Evolutionary conservation across 2,113 vertebrate species (phyloP), one percentile per base, ranked within the genome.

Genomic region (Pelecanus crispus): DNA sequence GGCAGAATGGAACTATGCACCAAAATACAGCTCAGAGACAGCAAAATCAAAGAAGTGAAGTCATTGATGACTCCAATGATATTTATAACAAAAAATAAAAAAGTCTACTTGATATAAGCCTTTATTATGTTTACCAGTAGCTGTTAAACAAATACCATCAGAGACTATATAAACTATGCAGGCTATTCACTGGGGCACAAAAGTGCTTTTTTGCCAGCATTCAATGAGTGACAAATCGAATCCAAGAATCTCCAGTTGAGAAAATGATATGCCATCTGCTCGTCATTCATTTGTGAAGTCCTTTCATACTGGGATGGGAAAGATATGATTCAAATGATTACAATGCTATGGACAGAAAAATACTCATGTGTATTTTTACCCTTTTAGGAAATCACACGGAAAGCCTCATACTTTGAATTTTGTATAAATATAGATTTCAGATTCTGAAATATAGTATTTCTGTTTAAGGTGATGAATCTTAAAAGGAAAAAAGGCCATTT

Each of bases 231-330:
- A 87, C 83, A 95, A 92, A 96, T 79, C 17, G 26, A 92, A 91
- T 85, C 77, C 86, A 91, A 91, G 79, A 50, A 73, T 74, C 77
- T 97, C 93, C 78, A 94, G 34, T 10, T 53, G 45, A 59, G 86
- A 95, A 94, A 85, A 90, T 80, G 82, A 85, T 92, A 94, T 56
- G 68, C 82, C 88, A 92, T 89, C 94, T 95, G 88, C 96, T 96
- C 32, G 1, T 63, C 86, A 61, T 44, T 80, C 93, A 59, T 65
- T 92, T 87, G 50, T 58, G 90, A 92, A 77, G 58, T 8, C 55
- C 65, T 81, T 93, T 82, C 80, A 38, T 40, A 36, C 66, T 70
- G 68, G 40, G 66, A 45, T 49, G 62, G 83, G 59, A 63, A 66
- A 92, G 81, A 71, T 14, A 49, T 11, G 50, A 74, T 91, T 92